Percentiles rank a stretch among this genome's conserved stretches.
phyloP scores from a whole-genome alignment of 2,888 invertebrate species.

The Andrena hattorfiana region DNA sequence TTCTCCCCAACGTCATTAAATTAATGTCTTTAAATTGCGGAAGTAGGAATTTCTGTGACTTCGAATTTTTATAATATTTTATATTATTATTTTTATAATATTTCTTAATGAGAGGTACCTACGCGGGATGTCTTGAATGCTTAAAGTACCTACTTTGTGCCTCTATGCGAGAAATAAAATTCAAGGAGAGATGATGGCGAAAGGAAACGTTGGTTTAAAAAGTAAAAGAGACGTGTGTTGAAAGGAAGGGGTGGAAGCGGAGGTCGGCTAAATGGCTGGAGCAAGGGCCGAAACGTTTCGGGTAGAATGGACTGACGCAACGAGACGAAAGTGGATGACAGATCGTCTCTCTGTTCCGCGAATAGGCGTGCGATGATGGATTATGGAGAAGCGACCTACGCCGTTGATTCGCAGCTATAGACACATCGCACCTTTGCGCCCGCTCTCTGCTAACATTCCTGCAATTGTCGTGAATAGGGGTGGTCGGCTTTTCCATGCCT shows the following conservation, averaged over 20 bases:
- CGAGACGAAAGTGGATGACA: conserved; percentile 81
- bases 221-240: neutral
- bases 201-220: neutral
- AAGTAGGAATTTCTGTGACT: neutral
- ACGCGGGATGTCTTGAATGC: too few relatives aligned
- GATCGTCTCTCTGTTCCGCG: conserved; percentile 80
- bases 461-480: conserved; percentile 68
- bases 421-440: conserved; percentile 63
- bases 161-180: neutral
- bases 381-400: conserved; percentile 76
- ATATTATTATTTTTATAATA: too few relatives aligned
- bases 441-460: conserved; percentile 54
- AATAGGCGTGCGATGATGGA: conserved; percentile 83
- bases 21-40: too few relatives aligned
- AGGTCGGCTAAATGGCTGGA: conserved; percentile 47
- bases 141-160: too few relatives aligned
- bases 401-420: conserved; percentile 66
- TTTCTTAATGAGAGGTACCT: too few relatives aligned
- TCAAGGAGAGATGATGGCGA: neutral
- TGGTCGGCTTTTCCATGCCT: conserved; percentile 59
- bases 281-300: conserved; percentile 60
- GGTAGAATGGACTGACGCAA: conserved; percentile 74
- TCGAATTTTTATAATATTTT: too few relatives aligned
- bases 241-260: conserved; percentile 4
- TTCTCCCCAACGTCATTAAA: neutral